A percentile compares a stretch with the other conserved stretches of the same genome.
Conservation (phyloP, 1,140 invertebrate genomes). For the Caenorhabditis inopinata region DNA sequence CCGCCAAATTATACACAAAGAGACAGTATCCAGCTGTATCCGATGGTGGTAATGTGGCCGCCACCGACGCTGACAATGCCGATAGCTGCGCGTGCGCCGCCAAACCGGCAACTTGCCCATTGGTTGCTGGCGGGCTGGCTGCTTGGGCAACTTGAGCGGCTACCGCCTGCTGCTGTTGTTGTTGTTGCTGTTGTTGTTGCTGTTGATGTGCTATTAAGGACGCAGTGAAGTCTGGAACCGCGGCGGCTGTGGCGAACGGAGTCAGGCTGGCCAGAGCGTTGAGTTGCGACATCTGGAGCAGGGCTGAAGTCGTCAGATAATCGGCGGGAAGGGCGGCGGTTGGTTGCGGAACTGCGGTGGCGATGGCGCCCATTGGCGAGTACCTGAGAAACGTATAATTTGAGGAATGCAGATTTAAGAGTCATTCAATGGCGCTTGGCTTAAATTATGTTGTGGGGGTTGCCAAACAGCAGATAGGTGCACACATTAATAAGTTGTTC, state of each 20-base stretch:
- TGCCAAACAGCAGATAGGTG: too few relatives aligned
- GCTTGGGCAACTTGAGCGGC: constrained; percentile 20
- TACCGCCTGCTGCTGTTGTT: constrained; percentile 29
- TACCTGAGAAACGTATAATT: constrained; percentile 73
- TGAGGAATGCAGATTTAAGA: too few relatives aligned
- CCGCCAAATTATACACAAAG: constrained; percentile 96
- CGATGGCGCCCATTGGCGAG: constrained; percentile 82
- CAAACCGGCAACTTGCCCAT: not conserved
- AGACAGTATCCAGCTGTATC: constrained; percentile 79
- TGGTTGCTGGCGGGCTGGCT: not conserved
- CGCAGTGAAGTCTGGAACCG: not conserved
- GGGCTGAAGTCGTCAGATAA: constrained; percentile 76
- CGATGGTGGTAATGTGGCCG: constrained; percentile 28
- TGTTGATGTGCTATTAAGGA: not conserved
- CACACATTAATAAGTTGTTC: too few relatives aligned
- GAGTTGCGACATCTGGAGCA: constrained; percentile 70
- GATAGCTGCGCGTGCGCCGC: not conserved
- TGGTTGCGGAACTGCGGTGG: constrained; percentile 34
- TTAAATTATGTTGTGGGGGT: too few relatives aligned
- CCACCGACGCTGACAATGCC: constrained; percentile 32
- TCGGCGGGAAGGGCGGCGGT: constrained; percentile 70
- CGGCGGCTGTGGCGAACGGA: not conserved
- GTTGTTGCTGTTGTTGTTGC: not conserved
- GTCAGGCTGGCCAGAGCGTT: constrained; percentile 13
- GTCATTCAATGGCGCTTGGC: too few relatives aligned